phyloP scores from a whole-genome alignment of 2,113 vertebrate genomes.

The Ophiodon elongatus region DNA sequence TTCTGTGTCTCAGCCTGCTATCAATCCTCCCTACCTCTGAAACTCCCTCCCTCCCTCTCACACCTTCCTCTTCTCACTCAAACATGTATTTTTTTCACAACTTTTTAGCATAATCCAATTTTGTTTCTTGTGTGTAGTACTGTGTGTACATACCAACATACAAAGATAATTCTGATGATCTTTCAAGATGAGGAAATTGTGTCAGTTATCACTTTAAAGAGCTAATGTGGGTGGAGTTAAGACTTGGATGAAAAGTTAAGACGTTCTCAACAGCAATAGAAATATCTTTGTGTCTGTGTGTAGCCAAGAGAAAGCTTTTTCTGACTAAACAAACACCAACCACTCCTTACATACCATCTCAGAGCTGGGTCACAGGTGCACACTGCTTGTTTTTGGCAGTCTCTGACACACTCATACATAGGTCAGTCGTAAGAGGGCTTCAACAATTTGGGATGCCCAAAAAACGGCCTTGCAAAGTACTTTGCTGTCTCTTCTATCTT shows the following conservation, averaged over 20 bases:
- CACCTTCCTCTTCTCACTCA: conserved; percentile 39
- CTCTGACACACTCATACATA: too few relatives aligned
- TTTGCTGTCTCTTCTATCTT: too few relatives aligned
- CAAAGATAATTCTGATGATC: background rate
- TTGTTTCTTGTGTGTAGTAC: conserved; percentile 60
- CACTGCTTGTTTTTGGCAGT: too few relatives aligned
- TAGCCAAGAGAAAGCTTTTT: background rate
- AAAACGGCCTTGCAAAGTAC: too few relatives aligned
- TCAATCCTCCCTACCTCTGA: conserved; percentile 48
- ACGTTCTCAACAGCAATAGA: background rate
- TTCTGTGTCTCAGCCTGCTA: conserved; percentile 65
- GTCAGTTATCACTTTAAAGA: background rate
- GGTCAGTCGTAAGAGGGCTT: too few relatives aligned
- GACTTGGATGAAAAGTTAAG: background rate
- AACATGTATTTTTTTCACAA: conserved; percentile 15
- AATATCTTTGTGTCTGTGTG: background rate
- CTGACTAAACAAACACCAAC: background rate
- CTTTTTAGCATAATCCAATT: conserved; percentile 73
- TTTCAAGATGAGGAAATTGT: background rate
- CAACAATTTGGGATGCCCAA: too few relatives aligned
- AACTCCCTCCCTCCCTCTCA: conserved; percentile 32
- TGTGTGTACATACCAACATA: background rate
- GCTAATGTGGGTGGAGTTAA: background rate
- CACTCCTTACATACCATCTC: background rate
- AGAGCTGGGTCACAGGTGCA: background rate